Evolutionary conservation across 2,888 invertebrate genomes (phyloP).

Genomic region (Drosophila stalkeri): DNA sequence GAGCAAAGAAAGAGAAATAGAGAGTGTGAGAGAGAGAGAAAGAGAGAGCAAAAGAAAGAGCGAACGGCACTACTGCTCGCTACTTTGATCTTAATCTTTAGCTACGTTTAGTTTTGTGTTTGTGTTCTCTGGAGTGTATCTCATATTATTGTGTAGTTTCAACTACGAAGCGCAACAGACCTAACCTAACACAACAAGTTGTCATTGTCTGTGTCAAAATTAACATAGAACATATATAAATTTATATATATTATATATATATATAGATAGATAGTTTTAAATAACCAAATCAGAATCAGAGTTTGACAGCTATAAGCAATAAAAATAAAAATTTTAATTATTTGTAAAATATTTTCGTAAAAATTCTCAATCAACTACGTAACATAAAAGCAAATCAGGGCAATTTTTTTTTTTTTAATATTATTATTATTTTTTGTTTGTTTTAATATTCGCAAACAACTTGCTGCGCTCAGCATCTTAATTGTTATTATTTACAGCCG

Average conservation of each 20-base stretch:
- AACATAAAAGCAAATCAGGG: constrained; percentile 52
- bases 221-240: constrained; percentile 35
- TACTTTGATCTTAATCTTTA: constrained; percentile 21
- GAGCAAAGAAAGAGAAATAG: constrained; percentile 23
- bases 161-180: constrained; percentile 54
- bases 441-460: constrained; percentile 44
- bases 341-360: constrained; percentile 9
- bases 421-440: constrained; percentile 9
- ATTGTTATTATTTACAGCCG: constrained; percentile 57
- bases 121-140: constrained; percentile 48
- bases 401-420: not conserved
- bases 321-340: constrained; percentile 42
- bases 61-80: constrained; percentile 51
- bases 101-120: constrained; percentile 45
- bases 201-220: constrained; percentile 58
- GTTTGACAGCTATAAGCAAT: constrained; percentile 69
- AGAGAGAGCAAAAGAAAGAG: constrained; percentile 6
- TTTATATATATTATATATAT: constrained; percentile 10
- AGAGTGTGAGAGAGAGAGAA: constrained; percentile 1
- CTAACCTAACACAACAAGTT: constrained; percentile 34
- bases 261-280: constrained; percentile 32
- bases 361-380: constrained; percentile 50
- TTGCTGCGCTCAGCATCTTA: constrained; percentile 55
- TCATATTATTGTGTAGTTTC: constrained; percentile 39
- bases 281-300: constrained; percentile 56